These are phyloP conservation scores for Centropyge bicolor DNA, from an alignment of 2,797 vertebrate species.

Conservation along the genomic window DNA sequence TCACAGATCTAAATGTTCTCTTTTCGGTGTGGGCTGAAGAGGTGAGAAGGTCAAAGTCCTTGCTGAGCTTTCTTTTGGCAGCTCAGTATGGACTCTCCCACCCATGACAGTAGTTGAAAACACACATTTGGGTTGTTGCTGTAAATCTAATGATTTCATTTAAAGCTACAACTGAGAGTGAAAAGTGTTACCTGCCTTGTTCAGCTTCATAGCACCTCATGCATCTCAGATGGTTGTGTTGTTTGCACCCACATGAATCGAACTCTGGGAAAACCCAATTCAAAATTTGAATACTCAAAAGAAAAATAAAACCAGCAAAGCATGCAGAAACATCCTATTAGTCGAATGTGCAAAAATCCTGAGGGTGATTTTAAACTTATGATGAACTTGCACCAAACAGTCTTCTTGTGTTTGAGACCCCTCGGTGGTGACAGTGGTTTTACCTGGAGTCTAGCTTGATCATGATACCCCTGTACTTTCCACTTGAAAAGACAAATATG, in stretches of 20 bases:
- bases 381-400: slow-evolving; percentile 25
- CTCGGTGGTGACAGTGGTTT: slow-evolving; percentile 8
- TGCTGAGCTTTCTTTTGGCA: not conserved
- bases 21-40: not conserved
- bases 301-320: not conserved
- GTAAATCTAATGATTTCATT: not conserved
- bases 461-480: slow-evolving; percentile 43
- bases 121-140: not conserved
- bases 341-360: not conserved
- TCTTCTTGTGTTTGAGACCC: not conserved
- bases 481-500: slow-evolving; percentile 45
- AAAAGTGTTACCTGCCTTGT: not conserved
- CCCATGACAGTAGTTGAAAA: not conserved
- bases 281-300: not conserved
- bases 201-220: not conserved
- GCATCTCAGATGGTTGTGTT: not conserved
- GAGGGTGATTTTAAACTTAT: slow-evolving; percentile 2
- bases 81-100: not conserved
- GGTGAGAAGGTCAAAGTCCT: not conserved
- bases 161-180: not conserved
- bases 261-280: slow-evolving; percentile 2
- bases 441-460: slow-evolving; percentile 2
- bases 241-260: not conserved
- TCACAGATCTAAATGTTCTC: not conserved
- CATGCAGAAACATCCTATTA: not conserved